Evolutionary conservation across 2,888 invertebrate species (phyloP).

Genomic region (Zeuzera pyrina): DNA sequence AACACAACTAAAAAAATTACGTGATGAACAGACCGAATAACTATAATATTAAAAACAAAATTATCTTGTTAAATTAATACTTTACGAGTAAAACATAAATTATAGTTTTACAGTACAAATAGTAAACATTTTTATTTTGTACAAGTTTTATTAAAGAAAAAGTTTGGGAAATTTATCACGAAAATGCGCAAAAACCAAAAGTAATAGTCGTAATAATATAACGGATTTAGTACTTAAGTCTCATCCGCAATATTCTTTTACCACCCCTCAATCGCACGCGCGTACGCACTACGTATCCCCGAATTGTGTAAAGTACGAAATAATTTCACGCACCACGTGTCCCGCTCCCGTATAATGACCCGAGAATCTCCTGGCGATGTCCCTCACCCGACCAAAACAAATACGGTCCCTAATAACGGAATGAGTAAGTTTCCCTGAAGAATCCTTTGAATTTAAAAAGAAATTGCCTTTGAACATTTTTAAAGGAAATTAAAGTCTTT

Average conservation of each 20-base stretch:
- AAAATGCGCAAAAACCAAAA: not conserved
- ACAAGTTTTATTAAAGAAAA: not conserved
- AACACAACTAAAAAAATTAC: too few relatives aligned
- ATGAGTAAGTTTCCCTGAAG: conserved; percentile 33
- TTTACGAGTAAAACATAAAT: not conserved
- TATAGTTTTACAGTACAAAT: not conserved
- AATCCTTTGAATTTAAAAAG: conserved; percentile 29
- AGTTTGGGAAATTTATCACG: not conserved
- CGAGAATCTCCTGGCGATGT: conserved; percentile 38
- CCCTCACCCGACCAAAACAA: conserved; percentile 55
- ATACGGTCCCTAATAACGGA: conserved; percentile 48
- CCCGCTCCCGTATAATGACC: conserved; percentile 63
- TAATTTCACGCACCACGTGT: conserved; percentile 73
- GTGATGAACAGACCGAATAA: too few relatives aligned
- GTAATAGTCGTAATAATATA: not conserved
- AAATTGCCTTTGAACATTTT: conserved; percentile 18
- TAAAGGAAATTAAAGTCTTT: conserved; percentile 1
- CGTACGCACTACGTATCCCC: conserved; percentile 51
- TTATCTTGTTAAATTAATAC: not conserved
- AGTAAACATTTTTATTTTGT: not conserved
- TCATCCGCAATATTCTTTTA: conserved; percentile 29
- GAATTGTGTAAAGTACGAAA: conserved; percentile 70
- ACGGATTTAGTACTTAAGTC: conserved; percentile 4
- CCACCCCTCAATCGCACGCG: conserved; percentile 32
- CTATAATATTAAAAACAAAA: too few relatives aligned